These are phyloP conservation scores for Tenrec ecaudatus DNA, from an alignment of 2,113 vertebrate genomes.

Conservation along the genomic window DNA sequence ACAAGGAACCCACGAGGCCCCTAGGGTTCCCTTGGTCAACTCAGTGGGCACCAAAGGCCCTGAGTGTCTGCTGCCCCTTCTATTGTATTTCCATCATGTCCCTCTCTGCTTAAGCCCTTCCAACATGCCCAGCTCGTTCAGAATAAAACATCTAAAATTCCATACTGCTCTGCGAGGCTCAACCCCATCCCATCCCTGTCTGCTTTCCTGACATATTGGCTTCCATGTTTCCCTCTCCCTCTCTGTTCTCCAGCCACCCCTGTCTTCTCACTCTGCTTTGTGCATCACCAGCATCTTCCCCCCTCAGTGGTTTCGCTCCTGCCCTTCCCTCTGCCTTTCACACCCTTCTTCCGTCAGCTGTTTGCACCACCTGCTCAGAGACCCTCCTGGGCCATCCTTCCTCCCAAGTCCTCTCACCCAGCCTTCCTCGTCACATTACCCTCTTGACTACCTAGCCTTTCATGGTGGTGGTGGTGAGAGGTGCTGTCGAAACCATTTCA, in stretches of 20 bases:
- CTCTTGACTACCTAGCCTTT: neutral
- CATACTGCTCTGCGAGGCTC: neutral
- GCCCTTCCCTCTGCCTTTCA: neutral
- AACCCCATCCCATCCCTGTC: neutral
- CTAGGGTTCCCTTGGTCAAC: too few species aligned
- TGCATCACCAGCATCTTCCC: neutral
- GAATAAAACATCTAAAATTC: neutral
- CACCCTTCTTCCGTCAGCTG: neutral
- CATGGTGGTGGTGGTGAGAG: neutral
- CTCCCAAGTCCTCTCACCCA: neutral
- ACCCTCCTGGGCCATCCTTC: neutral
- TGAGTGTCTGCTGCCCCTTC: neutral
- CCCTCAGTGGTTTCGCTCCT: neutral
- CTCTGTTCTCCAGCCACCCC: neutral
- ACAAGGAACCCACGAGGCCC: too few species aligned
- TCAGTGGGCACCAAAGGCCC: neutral
- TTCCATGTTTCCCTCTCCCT: neutral
- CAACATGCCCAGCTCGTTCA: neutral
- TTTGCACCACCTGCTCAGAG: neutral
- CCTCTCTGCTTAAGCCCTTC: neutral
- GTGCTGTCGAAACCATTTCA: neutral
- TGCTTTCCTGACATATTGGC: neutral
- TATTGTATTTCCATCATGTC: neutral
- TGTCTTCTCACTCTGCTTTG: neutral
- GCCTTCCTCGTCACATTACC: neutral